Base-by-base conservation (phyloP, 1,140 invertebrate genomes). In the Tetramorium parvispinum region DNA sequence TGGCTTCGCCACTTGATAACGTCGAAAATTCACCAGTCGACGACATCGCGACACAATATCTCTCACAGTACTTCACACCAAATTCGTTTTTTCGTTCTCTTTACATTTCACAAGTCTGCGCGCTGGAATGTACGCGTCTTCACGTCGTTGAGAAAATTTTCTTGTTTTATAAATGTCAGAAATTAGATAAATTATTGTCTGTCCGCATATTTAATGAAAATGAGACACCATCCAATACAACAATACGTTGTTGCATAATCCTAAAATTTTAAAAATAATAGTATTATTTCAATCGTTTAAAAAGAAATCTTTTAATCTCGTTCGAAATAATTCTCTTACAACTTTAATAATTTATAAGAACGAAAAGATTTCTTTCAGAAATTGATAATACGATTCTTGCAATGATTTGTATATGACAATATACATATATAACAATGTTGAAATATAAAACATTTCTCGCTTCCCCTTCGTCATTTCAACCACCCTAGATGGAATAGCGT, bases 1-100 rank as follows among this genome's bases (percentile, higher is more conserved):
- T 94, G 0, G 92, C 93, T n/a, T 94, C 94, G 78, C 94, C 93
- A 81, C 94, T 94, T 57, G 94, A 94, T 37, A 94, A 83, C 4
- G 94, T 94, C 55, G 94, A 94, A 86, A 94, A 94, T 92, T 94
- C 94, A 83, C 93, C 93, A 87, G 89, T 94, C 83, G 94, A 94
- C 85, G 94, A 94, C 93, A 94, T 94, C 68, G 51, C 86, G 59
- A 63, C 59, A 55, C 77, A 61, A 53, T 86, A 27, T 75, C 11
- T 73, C 10, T 83, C 68, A 73, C 68, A 55, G 4, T 83, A 73
- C 5, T 21, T 51, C 8, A 51, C 40, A 59, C 24, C 24, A 53
- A 79, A 51, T 13, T 27, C 21, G 24, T 21, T 24, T 46, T 4
- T 68, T 68, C 24, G 46, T 73, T 32, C 13, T 18, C 32, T 43